These are phyloP conservation scores for Zoanthus sansibaricus DNA, from an alignment of 92 coral and sea anemone species.

Conservation along the genomic window DNA sequence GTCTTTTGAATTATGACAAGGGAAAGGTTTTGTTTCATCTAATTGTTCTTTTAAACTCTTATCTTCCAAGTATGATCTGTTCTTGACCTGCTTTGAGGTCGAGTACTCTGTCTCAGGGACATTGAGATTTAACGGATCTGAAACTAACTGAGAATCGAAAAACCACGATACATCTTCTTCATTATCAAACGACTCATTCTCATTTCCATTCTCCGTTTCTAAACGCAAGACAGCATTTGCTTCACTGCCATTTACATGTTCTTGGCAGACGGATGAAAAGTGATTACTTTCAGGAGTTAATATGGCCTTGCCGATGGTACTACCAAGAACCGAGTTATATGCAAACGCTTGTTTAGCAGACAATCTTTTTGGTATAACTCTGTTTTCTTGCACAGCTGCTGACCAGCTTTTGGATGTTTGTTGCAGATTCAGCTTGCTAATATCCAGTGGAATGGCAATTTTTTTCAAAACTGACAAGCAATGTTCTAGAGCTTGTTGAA, in stretches of 20 bases:
- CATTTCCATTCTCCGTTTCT: neutral
- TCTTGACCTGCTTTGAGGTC: neutral
- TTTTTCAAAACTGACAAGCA: slow-evolving; percentile 59
- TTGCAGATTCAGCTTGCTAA: neutral
- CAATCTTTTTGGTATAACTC: neutral
- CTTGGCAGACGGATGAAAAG: neutral
- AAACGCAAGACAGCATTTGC: neutral
- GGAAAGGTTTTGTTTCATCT: neutral
- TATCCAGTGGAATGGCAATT: slow-evolving; percentile 57
- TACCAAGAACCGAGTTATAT: neutral
- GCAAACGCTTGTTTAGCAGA: neutral
- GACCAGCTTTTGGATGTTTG: neutral
- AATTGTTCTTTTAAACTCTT: neutral
- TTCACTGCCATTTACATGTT: neutral
- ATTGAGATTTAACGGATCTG: neutral
- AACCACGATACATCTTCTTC: slow-evolving; percentile 40
- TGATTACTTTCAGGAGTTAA: neutral
- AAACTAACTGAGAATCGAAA: neutral
- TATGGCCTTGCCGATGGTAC: neutral
- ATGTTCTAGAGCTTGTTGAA: slow-evolving; percentile 76
- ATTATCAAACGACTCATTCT: neutral
- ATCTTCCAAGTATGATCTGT: neutral
- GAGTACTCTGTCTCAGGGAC: neutral
- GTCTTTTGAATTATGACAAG: neutral
- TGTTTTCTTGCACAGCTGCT: neutral